These are phyloP conservation scores for Chromobotia macracanthus DNA, from an alignment of 2,797 vertebrate genomes.

Conservation along the genomic window DNA sequence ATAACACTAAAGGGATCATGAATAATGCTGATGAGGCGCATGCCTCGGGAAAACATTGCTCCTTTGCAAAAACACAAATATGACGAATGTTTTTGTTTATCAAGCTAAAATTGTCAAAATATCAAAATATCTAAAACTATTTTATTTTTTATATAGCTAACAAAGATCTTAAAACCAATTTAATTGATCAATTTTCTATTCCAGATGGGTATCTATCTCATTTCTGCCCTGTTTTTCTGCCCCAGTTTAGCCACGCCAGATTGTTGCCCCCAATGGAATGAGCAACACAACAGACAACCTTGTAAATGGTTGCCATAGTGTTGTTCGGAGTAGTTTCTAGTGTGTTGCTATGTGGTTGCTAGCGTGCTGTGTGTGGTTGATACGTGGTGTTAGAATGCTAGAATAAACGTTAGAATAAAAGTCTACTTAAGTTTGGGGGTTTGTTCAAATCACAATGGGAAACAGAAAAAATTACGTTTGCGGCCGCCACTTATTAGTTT, in stretches of 20 bases:
- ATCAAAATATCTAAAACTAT: no score
- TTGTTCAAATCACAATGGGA: no score
- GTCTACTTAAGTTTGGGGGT: no score
- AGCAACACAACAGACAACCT: conserved; percentile 37
- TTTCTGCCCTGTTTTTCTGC: conserved; percentile 62
- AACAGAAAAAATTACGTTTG: background rate
- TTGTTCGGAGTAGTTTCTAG: no score
- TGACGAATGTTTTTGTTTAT: background rate
- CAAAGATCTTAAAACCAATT: no score
- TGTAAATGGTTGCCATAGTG: no score
- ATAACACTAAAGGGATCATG: conserved; percentile 1
- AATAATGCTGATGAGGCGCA: background rate
- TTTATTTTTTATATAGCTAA: background rate
- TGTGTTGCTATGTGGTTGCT: background rate
- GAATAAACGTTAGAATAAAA: no score
- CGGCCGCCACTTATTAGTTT: background rate
- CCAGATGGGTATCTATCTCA: conserved; percentile 8
- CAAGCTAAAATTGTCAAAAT: background rate
- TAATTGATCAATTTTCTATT: background rate
- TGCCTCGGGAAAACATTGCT: background rate
- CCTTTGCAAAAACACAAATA: conserved; percentile 17
- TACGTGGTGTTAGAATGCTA: background rate
- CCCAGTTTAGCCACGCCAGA: conserved; percentile 74
- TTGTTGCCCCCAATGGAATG: conserved; percentile 72
- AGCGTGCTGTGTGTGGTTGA: background rate